A percentile compares a stretch with the other conserved stretches of the same genome.
phyloP scores from a whole-genome alignment of 2,113 vertebrate species.

The Eulemur rufifrons region DNA sequence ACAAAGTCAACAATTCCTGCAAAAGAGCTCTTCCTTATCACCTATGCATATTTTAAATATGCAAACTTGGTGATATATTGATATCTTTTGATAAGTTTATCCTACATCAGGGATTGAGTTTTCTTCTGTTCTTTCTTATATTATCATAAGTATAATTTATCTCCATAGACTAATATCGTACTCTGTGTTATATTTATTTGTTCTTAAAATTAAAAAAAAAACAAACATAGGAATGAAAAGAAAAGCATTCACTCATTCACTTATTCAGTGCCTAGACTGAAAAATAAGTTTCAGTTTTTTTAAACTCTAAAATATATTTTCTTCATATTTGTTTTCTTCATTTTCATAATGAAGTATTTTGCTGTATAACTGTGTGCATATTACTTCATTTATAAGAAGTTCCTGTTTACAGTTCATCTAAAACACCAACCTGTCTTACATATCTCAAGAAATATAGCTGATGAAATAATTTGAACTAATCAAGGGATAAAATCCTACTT shows the following conservation, averaged over 20 bases:
- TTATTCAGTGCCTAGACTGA: neutral
- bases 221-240: neutral
- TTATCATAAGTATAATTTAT: neutral
- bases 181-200: neutral
- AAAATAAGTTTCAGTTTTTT: slow-evolving; percentile 78
- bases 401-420: slow-evolving; percentile 63
- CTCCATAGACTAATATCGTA: neutral
- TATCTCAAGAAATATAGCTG: slow-evolving; percentile 53
- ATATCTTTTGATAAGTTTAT: neutral
- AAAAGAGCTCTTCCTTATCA: neutral
- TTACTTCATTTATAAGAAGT: slow-evolving; percentile 39
- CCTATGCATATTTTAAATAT: neutral
- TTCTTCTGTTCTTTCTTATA: neutral
- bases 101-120: neutral
- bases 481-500: slow-evolving; percentile 68
- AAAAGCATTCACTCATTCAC: neutral
- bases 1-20: neutral
- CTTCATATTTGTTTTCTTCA: slow-evolving; percentile 68
- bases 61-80: neutral
- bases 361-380: slow-evolving; percentile 49
- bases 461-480: slow-evolving; percentile 76
- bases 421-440: slow-evolving; percentile 73
- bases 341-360: slow-evolving; percentile 77
- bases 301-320: slow-evolving; percentile 71
- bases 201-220: neutral